These are phyloP conservation scores for Peromyscus nudipes DNA, from an alignment of 2,797 vertebrate genomes.

Conservation along the genomic window DNA sequence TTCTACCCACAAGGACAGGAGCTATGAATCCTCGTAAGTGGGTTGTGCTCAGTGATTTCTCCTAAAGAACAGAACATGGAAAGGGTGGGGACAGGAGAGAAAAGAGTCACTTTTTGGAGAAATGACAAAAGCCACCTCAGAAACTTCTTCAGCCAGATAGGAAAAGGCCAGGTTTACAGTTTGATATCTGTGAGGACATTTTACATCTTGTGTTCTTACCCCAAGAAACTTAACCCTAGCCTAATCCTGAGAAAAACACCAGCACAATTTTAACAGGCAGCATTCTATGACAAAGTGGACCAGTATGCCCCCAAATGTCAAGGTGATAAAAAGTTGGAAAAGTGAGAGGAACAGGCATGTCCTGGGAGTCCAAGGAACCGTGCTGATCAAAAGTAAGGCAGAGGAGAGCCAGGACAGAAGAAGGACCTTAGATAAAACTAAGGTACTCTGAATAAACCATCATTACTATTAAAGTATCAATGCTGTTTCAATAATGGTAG, in stretches of 20 bases:
- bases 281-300: not conserved
- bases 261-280: constrained; percentile 5
- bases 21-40: not conserved
- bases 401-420: not conserved
- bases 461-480: not conserved
- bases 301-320: not conserved
- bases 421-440: not conserved
- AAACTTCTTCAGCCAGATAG: not conserved
- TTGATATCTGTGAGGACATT: not conserved
- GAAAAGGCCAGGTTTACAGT: not conserved
- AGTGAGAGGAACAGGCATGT: not conserved
- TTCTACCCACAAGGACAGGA: not conserved
- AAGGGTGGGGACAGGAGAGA: not conserved
- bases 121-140: not conserved
- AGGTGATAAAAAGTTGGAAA: not conserved
- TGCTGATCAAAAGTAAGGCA: not conserved
- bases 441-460: not conserved
- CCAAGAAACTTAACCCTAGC: not conserved
- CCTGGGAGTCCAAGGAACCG: not conserved
- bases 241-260: not conserved
- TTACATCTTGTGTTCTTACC: not conserved
- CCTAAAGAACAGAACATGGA: not conserved
- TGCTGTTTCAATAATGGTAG: not conserved
- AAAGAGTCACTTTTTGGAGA: not conserved
- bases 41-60: not conserved